Evolutionary conservation across 2,888 invertebrate species (phyloP).

Genomic region (Drosophila greeni): DNA sequence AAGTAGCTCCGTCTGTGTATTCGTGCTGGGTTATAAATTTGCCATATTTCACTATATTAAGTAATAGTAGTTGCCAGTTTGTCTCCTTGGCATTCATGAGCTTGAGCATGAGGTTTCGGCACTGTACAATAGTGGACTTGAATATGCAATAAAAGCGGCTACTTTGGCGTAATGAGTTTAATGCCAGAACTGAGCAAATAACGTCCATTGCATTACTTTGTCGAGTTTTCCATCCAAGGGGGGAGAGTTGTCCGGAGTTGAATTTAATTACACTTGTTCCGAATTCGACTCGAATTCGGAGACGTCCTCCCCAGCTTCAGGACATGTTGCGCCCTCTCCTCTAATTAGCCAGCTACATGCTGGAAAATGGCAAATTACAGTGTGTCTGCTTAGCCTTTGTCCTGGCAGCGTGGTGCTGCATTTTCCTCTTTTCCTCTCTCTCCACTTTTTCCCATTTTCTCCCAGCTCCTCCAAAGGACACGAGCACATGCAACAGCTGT

Average conservation of each 20-base stretch:
- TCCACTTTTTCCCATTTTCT: background rate
- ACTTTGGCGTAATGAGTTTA: slow-evolving; percentile 49
- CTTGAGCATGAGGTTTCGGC: slow-evolving; percentile 14
- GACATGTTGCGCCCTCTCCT: slow-evolving; percentile 5
- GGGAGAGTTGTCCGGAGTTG: slow-evolving; percentile 7
- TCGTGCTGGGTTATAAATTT: slow-evolving; percentile 43
- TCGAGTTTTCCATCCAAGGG: slow-evolving; percentile 1
- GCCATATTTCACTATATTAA: slow-evolving; percentile 54
- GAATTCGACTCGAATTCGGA: slow-evolving; percentile 25
- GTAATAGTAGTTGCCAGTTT: slow-evolving; percentile 50
- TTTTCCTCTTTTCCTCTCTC: background rate
- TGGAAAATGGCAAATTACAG: slow-evolving; percentile 36
- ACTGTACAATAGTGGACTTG: slow-evolving; percentile 17
- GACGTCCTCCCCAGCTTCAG: background rate
- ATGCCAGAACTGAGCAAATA: slow-evolving; percentile 34
- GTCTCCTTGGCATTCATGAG: slow-evolving; percentile 31
- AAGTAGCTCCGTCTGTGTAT: background rate
- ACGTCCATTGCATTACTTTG: slow-evolving; percentile 37
- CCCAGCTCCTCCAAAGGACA: slow-evolving; percentile 16
- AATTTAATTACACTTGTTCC: slow-evolving; percentile 37
- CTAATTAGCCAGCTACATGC: slow-evolving; percentile 42
- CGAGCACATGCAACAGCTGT: slow-evolving; percentile 36
- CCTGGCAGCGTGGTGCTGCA: slow-evolving; percentile 18
- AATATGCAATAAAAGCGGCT: slow-evolving; percentile 37
- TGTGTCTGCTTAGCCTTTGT: slow-evolving; percentile 27